phyloP scores from a whole-genome alignment of 2,888 invertebrate species.

The Metopia argyrocephala region DNA sequence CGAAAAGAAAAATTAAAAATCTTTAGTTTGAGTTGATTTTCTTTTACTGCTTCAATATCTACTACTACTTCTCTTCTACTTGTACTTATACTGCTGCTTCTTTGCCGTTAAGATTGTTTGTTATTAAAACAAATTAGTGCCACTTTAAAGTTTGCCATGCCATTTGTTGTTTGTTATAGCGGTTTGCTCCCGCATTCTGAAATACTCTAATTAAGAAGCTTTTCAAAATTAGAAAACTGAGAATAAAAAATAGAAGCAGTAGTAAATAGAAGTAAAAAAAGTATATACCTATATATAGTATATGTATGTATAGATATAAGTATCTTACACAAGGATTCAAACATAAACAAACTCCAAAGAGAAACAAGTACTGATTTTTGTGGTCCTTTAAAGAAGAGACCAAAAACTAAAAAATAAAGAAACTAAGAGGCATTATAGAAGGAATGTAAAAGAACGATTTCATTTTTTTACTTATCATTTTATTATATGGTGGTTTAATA shows the following conservation, averaged over 20 bases:
- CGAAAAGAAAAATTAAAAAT: background rate
- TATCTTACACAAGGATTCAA: background rate
- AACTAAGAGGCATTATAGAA: no score
- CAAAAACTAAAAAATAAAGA: no score
- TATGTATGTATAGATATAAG: background rate
- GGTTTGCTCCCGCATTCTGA: constrained; percentile 39
- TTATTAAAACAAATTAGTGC: constrained; percentile 53
- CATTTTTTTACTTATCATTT: no score
- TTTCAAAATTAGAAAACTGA: background rate
- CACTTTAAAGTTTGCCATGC: constrained; percentile 47
- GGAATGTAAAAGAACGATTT: no score
- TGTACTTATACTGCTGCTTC: background rate
- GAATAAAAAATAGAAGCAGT: constrained; percentile 1
- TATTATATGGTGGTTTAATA: no score
- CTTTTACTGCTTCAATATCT: no score
- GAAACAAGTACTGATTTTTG: no score
- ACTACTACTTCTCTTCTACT: no score
- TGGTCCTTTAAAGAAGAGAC: no score
- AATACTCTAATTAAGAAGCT: constrained; percentile 36
- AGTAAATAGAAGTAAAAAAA: constrained; percentile 3
- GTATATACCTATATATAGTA: background rate
- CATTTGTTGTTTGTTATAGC: constrained; percentile 42
- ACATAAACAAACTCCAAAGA: no score
- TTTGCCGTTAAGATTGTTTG: constrained; percentile 38
- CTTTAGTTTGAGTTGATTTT: no score